These are phyloP conservation scores for Lasioglossum malachurum DNA, from an alignment of 2,888 invertebrate species.

Conservation along the genomic window DNA sequence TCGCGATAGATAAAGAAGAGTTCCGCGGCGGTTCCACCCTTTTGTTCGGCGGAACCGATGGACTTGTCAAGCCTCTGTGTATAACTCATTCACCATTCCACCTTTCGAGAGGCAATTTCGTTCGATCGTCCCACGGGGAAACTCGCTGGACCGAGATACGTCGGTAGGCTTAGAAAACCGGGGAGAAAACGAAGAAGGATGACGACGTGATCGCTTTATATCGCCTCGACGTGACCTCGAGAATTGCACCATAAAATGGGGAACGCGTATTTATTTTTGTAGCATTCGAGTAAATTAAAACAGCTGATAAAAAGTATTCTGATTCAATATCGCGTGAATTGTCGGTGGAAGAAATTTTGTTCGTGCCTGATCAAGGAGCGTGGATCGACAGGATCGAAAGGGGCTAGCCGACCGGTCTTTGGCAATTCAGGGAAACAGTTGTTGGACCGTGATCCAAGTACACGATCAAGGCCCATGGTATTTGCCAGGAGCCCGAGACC, in stretches of 20 bases:
- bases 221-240: neutral
- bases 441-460: neutral
- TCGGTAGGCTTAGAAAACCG: constrained; percentile 33
- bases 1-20: constrained; percentile 52
- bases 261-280: neutral
- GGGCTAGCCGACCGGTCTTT: neutral
- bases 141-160: constrained; percentile 10
- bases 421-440: neutral
- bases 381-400: neutral
- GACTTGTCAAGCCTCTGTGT: constrained; percentile 42
- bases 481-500: neutral
- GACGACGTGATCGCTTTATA: neutral
- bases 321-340: neutral
- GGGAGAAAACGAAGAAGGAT: constrained; percentile 32
- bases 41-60: constrained; percentile 48
- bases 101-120: constrained; percentile 58
- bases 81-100: constrained; percentile 55
- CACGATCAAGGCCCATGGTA: constrained; percentile 7
- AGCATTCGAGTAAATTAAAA: neutral
- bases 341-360: neutral
- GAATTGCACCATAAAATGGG: neutral
- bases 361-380: neutral
- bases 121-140: constrained; percentile 48
- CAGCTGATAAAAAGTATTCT: no score
- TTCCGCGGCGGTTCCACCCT: constrained; percentile 29